Base-by-base conservation (phyloP, 2,888 invertebrate genomes). In the Dicyrtoma fusca region DNA sequence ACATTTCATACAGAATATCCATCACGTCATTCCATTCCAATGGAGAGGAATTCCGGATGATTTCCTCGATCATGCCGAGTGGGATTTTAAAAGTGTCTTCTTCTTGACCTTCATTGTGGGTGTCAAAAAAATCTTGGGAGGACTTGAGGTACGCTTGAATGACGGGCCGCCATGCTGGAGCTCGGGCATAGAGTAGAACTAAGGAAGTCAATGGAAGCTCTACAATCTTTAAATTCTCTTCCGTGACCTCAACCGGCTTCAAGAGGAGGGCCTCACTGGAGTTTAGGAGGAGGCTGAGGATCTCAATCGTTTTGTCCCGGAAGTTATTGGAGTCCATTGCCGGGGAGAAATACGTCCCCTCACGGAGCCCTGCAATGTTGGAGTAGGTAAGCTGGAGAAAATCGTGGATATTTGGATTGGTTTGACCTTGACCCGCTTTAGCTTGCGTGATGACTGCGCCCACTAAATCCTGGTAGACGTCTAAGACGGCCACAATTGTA, bases 21-120 rank as follows among this genome's bases (percentile, higher is more conserved):
- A 72, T 51, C 10, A 76, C 45, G 13, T 57, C n/a, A 10, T 55
- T 21, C 74, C 74, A 76, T 57, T 74, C 68, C 11, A 53, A 19
- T 2, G 70, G 66, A 17, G 61, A 64, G 0, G 68, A 61, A 68
- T 76, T 74, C 8, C 44, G 1, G 23, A 57, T 49, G 63, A 66
- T 13, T 25, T 59, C 59, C 14, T 59, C 59, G 8, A 26, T 21
- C 2, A 55, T 4, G 4, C 19, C 17, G 19, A 13, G 55, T 53
- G n/a, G n/a, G n/a, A n/a, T n/a, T n/a, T n/a, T n/a, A n/a, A n/a
- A n/a, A n/a, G n/a, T n/a, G n/a, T n/a, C n/a, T n/a, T n/a, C n/a
- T n/a, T n/a, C n/a, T n/a, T n/a, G n/a, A n/a, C n/a, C n/a, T 3
- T 34, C 34, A 34, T 8, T 8, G 3, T 8, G 4, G 34, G 4